Evolutionary conservation across 2,888 invertebrate genomes (phyloP), one percentile per base, ranked within the genome.

Genomic region (Dinocampus coccinellae): DNA sequence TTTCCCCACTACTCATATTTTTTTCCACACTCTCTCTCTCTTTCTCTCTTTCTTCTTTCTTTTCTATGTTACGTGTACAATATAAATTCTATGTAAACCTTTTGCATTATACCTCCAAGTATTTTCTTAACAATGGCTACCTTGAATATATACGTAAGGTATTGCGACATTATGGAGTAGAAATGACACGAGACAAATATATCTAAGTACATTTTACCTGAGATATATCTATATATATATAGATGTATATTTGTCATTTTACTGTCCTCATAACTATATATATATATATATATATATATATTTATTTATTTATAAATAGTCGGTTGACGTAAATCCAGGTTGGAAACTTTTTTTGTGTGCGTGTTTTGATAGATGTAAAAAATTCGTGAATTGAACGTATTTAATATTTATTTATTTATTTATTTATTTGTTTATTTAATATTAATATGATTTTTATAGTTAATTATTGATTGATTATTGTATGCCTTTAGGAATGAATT

Each of bases 121-220:
- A 63, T 73, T 69, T 39, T 67, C 11, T 73, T 79, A 77, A 83
- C 81, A 83, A 83, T 82, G 69, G 78, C 26, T 39, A 39, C 72
- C 72, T 63, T 75, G 72, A 63, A 77, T 69, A 72, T 80, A 78
- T 70, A 72, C 80, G 78, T 81, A 84, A 84, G 83, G 82, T 83
- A 81, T 84, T 85, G 81, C 85, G 84, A 85, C 82, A 85, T 84
- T 84, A 82, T 79, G 69, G 83, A 81, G 81, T 81, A 79, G 75
- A 79, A 78, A 76, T 75, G 77, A 73, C 75, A 77, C 76, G 77
- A 74, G 70, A 71, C 67, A 64, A 73, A 75, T 71, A 69, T 75
- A 75, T 76, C 77, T 77, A 76, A 73, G 55, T 3, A n/a, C 24
- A 29, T n/a, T n/a, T 71, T 58, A 72, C 74, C 39, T 39, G 39